Evolutionary conservation across 1,140 invertebrate species (phyloP).

Genomic region (Panulirus ornatus): DNA sequence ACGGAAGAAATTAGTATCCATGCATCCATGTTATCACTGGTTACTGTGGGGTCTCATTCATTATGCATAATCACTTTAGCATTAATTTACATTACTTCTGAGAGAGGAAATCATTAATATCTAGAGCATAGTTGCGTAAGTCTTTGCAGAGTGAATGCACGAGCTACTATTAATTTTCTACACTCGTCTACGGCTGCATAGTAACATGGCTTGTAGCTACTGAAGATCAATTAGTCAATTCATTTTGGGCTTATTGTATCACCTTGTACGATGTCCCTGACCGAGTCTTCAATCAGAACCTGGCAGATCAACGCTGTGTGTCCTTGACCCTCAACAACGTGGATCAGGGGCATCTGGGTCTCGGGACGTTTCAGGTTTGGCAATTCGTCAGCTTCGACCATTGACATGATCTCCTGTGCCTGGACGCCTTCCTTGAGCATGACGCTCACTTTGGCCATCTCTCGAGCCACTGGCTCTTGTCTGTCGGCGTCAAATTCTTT

Average conservation of each 20-base stretch:
- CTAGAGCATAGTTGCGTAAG: not conserved
- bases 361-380: slow-evolving; percentile 48
- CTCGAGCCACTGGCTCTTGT: slow-evolving; percentile 35
- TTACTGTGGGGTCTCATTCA: not conserved
- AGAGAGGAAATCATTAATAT: not conserved
- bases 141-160: not conserved
- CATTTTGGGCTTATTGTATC: slow-evolving; percentile 9
- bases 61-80: not conserved
- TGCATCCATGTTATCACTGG: slow-evolving; percentile 6
- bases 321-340: slow-evolving; percentile 61
- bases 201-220: slow-evolving; percentile 18
- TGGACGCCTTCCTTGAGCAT: slow-evolving; percentile 66
- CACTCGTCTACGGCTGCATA: slow-evolving; percentile 31
- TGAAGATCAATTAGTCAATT: not conserved
- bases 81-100: not conserved
- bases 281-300: slow-evolving; percentile 75
- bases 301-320: slow-evolving; percentile 74
- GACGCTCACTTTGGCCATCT: slow-evolving; percentile 67
- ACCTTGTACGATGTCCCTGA: slow-evolving; percentile 75
- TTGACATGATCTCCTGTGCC: slow-evolving; percentile 57
- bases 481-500: slow-evolving; percentile 43
- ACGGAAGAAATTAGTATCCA: not conserved
- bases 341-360: slow-evolving; percentile 58
- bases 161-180: not conserved
- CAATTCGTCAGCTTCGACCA: slow-evolving; percentile 56